Evolutionary conservation across 92 coral and sea anemone genomes (phyloP).

Genomic region (Siderastrea radians): DNA sequence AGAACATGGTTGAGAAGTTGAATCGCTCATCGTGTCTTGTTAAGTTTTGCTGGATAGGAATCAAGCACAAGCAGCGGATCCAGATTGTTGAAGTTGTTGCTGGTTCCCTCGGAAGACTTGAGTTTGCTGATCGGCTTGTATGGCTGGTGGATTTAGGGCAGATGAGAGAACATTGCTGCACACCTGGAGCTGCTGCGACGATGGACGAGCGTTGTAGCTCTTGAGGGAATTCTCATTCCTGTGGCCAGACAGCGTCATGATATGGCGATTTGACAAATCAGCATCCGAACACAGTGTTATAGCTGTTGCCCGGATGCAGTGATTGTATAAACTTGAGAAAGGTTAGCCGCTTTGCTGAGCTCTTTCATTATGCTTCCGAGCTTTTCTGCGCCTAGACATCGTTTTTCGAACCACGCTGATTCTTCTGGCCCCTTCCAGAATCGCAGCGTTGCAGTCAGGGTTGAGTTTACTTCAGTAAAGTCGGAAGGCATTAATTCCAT

Average conservation of each 20-base stretch:
- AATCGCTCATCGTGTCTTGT: not conserved
- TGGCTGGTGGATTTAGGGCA: not conserved
- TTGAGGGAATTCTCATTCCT: conserved; percentile 1
- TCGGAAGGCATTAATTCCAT: too few relatives aligned
- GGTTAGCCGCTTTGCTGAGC: too few relatives aligned
- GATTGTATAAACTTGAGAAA: too few relatives aligned
- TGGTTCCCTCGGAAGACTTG: not conserved
- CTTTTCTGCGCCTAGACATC: too few relatives aligned
- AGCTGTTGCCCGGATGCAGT: too few relatives aligned
- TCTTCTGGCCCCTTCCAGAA: too few relatives aligned
- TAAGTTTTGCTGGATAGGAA: not conserved
- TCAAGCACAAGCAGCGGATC: not conserved
- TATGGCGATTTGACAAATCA: not conserved
- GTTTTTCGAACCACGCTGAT: too few relatives aligned
- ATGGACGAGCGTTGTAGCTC: conserved; percentile 5
- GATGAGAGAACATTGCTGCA: not conserved
- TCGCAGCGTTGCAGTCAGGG: too few relatives aligned
- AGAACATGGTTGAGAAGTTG: not conserved
- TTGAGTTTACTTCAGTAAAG: too few relatives aligned
- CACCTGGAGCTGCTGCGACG: not conserved
- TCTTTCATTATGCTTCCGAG: too few relatives aligned
- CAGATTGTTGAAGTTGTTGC: not conserved
- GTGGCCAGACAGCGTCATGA: not conserved
- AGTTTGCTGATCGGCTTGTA: not conserved
- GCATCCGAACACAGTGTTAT: too few relatives aligned